phyloP scores from a whole-genome alignment of 1,140 invertebrate genomes.

The Nephila pilipes region DNA sequence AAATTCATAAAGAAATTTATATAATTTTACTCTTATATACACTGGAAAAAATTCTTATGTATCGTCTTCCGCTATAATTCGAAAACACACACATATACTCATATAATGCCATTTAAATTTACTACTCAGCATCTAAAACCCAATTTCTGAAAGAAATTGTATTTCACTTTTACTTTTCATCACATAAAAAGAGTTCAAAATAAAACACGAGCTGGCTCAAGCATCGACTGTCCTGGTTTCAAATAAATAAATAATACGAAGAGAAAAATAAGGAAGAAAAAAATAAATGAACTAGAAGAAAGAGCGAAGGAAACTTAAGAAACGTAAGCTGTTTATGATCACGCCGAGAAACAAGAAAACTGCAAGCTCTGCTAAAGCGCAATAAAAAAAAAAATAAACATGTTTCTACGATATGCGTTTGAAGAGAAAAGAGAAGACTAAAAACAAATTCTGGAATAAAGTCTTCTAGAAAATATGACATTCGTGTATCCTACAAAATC shows the following conservation, averaged over 20 bases:
- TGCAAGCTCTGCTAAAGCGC: conserved; percentile 6
- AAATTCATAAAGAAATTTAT: too few relatives aligned
- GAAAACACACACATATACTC: too few relatives aligned
- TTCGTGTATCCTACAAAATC: conserved; percentile 38
- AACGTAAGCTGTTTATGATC: conserved; percentile 67
- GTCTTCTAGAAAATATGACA: conserved; percentile 46
- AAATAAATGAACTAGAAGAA: neutral
- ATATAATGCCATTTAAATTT: too few relatives aligned
- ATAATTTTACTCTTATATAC: too few relatives aligned
- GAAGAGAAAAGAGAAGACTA: neutral
- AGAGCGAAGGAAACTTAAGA: neutral
- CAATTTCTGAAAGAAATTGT: too few relatives aligned
- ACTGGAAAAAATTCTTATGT: too few relatives aligned
- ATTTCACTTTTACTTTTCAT: too few relatives aligned
- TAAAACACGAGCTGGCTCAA: neutral
- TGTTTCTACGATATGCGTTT: neutral
- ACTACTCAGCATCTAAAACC: too few relatives aligned
- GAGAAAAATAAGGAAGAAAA: neutral
- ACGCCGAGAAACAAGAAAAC: conserved; percentile 20
- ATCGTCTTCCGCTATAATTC: too few relatives aligned
- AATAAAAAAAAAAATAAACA: neutral
- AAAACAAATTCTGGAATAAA: conserved; percentile 24
- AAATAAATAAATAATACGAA: conserved; percentile 10
- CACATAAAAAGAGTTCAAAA: neutral
- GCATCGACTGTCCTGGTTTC: neutral